Conservation (phyloP, 2,797 vertebrate genomes). For the Eupleurogrammus muticus region DNA sequence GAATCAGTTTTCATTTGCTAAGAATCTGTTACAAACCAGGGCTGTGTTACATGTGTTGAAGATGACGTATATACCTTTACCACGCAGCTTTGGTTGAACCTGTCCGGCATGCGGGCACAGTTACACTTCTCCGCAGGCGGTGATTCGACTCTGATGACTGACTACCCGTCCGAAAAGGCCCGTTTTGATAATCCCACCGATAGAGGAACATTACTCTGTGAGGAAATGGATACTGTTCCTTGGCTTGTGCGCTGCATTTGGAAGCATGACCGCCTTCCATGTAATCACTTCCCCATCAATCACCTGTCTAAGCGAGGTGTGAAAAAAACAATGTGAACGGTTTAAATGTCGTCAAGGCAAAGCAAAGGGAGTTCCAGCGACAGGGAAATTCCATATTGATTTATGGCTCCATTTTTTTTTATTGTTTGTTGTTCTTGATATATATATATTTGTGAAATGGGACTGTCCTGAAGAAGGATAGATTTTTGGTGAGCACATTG, state of each 20-base stretch:
- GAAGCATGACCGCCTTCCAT: constrained; percentile 24
- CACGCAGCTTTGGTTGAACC: constrained; percentile 30
- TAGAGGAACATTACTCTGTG: constrained; percentile 47
- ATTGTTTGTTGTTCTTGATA: not conserved
- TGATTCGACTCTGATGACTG: constrained; percentile 25
- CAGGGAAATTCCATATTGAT: not conserved
- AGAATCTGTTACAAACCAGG: constrained; percentile 10
- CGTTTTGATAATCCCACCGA: constrained; percentile 51
- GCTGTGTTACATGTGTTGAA: not conserved
- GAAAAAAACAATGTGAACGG: constrained; percentile 7
- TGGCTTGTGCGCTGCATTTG: constrained; percentile 20
- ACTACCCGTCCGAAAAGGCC: constrained; percentile 44
- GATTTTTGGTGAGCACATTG: too few species aligned
- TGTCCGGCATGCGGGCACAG: not conserved
- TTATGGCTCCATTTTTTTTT: not conserved
- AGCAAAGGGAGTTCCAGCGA: not conserved
- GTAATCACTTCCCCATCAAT: constrained; percentile 56
- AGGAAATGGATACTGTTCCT: constrained; percentile 38
- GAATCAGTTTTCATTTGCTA: not conserved
- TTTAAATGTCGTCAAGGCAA: not conserved
- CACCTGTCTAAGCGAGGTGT: constrained; percentile 45
- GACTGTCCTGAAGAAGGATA: not conserved
- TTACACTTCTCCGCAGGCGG: constrained; percentile 30
- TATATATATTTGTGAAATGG: not conserved
- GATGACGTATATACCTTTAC: constrained; percentile 6